These are phyloP conservation scores for Diphyllodes magnificus DNA, from an alignment of 2,113 vertebrate genomes.

Conservation along the genomic window DNA sequence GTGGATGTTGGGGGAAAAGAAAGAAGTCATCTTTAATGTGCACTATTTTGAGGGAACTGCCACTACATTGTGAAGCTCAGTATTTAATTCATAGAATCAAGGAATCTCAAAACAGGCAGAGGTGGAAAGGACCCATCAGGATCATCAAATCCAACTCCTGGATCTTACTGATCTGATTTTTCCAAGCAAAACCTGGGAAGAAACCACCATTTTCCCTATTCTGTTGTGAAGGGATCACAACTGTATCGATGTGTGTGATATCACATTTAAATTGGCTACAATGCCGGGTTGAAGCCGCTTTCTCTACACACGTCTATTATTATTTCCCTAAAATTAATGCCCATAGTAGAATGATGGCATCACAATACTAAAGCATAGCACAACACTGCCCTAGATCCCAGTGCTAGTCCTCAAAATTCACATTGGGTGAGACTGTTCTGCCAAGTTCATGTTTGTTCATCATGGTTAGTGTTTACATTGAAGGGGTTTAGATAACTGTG, in stretches of 20 bases:
- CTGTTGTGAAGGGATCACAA: not conserved
- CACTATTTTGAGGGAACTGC: not conserved
- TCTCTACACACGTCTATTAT: not conserved
- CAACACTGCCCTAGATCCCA: not conserved
- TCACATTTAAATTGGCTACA: not conserved
- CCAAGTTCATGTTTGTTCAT: not conserved
- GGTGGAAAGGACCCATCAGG: not conserved
- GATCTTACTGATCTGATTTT: not conserved
- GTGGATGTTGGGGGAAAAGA: rapidly evolving
- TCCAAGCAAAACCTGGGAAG: not conserved
- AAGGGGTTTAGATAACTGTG: not conserved
- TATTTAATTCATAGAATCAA: not conserved
- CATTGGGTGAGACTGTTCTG: not conserved
- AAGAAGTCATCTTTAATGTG: not conserved
- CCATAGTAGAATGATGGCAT: not conserved
- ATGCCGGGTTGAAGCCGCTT: not conserved
- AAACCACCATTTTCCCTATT: not conserved
- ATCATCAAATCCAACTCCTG: not conserved
- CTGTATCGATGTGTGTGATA: rapidly evolving
- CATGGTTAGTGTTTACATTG: not conserved
- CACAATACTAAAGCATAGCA: not conserved
- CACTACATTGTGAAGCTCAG: not conserved
- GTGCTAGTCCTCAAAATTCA: not conserved
- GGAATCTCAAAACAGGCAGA: not conserved
- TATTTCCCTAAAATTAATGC: not conserved